These are phyloP conservation scores for Labeo calbasu DNA, from an alignment of 2,797 vertebrate species.

Conservation along the genomic window DNA sequence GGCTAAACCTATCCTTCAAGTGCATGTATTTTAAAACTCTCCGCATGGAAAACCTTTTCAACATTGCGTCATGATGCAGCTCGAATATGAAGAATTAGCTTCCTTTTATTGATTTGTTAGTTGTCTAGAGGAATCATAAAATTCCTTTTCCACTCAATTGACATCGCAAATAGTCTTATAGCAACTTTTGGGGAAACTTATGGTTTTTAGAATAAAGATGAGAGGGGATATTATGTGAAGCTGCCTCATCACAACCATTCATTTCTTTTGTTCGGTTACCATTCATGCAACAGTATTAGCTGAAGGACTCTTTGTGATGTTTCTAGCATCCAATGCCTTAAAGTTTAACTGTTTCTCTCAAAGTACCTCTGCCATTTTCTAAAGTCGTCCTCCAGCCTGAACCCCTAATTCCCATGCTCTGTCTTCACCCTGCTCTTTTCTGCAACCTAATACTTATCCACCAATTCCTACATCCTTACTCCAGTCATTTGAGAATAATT, in stretches of 20 bases:
- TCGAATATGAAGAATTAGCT: conserved; percentile 39
- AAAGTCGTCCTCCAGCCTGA: conserved; percentile 24
- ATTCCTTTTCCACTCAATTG: conserved; percentile 3
- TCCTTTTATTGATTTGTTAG: conserved; percentile 11
- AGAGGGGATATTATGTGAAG: conserved; percentile 21
- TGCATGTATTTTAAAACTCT: conserved; percentile 53
- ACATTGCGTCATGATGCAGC: conserved; percentile 59
- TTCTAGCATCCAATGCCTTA: conserved; percentile 36
- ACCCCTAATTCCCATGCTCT: conserved; percentile 16
- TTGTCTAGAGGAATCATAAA: not conserved
- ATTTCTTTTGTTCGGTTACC: conserved; percentile 1
- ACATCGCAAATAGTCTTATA: conserved; percentile 30
- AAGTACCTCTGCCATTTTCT: conserved; percentile 9
- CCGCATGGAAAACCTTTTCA: conserved; percentile 51
- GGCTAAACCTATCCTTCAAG: conserved; percentile 35
- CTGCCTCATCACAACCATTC: conserved; percentile 51
- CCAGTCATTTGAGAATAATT: conserved; percentile 6
- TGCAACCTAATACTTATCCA: conserved; percentile 24
- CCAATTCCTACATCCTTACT: not conserved
- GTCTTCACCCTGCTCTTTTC: conserved; percentile 11
- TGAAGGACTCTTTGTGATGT: conserved; percentile 42
- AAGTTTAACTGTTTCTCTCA: conserved; percentile 26
- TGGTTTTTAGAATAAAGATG: conserved; percentile 14
- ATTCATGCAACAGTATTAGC: conserved; percentile 26
- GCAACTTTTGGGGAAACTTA: conserved; percentile 42